These are phyloP conservation scores for Chrysopilus asiliformis DNA, from an alignment of 2,888 invertebrate species.

Conservation along the genomic window DNA sequence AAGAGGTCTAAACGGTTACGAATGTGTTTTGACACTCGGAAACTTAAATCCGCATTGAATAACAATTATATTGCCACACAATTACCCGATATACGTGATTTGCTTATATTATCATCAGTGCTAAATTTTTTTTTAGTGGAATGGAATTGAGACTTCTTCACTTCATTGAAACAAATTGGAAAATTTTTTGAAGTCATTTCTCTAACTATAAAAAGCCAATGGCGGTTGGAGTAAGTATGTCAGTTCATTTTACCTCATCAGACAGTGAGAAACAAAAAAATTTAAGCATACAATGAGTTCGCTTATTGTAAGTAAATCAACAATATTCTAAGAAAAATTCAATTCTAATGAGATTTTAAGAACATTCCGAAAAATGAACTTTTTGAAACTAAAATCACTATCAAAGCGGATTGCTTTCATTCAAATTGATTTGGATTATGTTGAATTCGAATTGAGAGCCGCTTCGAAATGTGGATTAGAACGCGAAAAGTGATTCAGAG, in stretches of 20 bases:
- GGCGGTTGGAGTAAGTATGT: constrained; percentile 27
- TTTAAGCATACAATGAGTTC: constrained; percentile 36
- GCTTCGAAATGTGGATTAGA: no score
- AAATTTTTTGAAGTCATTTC: no score
- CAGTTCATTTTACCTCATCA: constrained; percentile 36
- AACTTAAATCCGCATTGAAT: constrained; percentile 15
- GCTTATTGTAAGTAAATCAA: constrained; percentile 32
- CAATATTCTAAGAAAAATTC: background rate
- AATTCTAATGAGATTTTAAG: no score
- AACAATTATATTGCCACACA: constrained; percentile 18
- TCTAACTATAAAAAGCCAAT: constrained; percentile 30
- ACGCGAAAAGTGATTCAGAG: no score
- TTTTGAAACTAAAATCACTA: no score
- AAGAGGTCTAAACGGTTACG: no score
- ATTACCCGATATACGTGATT: constrained; percentile 26
- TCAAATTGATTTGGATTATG: no score
- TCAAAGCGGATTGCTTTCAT: no score
- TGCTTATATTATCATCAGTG: constrained; percentile 14
- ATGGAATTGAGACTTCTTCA: no score
- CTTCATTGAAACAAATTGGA: no score
- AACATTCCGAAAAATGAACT: no score
- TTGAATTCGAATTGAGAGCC: no score
- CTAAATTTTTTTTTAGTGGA: background rate
- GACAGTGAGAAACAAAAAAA: constrained; percentile 30
- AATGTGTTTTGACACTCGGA: constrained; percentile 9